These are phyloP conservation scores for Aphrophora alni DNA, from an alignment of 2,888 invertebrate genomes.

Conservation along the genomic window DNA sequence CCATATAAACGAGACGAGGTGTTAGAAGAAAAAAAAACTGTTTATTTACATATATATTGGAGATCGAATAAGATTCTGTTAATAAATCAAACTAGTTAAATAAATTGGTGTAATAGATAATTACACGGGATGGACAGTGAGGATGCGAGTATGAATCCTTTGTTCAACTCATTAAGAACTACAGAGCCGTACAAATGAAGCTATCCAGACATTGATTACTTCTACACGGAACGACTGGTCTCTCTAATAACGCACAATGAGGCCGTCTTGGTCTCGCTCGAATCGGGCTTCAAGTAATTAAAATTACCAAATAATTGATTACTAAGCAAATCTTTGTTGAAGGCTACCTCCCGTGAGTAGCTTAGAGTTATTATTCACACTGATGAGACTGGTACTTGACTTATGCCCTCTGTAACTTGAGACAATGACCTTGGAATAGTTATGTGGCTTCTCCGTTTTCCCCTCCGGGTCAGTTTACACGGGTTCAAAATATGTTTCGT, in stretches of 20 bases:
- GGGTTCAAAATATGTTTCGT: too few species aligned
- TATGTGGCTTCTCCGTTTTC: not conserved
- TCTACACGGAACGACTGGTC: not conserved
- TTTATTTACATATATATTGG: too few species aligned
- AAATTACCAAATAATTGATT: slow-evolving; percentile 9
- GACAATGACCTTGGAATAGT: not conserved
- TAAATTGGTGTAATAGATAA: not conserved
- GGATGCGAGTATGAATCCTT: not conserved
- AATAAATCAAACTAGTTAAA: not conserved
- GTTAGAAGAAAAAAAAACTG: not conserved
- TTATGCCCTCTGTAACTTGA: slow-evolving; percentile 5
- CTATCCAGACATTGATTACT: not conserved
- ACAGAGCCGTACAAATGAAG: not conserved
- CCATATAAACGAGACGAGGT: not conserved
- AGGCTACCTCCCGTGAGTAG: not conserved
- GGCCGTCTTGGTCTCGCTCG: not conserved
- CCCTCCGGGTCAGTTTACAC: not conserved
- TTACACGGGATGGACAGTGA: not conserved
- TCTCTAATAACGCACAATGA: not conserved
- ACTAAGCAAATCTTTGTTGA: slow-evolving; percentile 2
- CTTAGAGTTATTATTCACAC: not conserved
- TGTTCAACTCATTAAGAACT: not conserved
- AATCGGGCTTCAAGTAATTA: not conserved
- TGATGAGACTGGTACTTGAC: not conserved
- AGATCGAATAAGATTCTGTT: too few species aligned